Evolutionary conservation across 2,888 invertebrate genomes (phyloP), one percentile per base, ranked within the genome.

Genomic region (Sesia bembeciformis): DNA sequence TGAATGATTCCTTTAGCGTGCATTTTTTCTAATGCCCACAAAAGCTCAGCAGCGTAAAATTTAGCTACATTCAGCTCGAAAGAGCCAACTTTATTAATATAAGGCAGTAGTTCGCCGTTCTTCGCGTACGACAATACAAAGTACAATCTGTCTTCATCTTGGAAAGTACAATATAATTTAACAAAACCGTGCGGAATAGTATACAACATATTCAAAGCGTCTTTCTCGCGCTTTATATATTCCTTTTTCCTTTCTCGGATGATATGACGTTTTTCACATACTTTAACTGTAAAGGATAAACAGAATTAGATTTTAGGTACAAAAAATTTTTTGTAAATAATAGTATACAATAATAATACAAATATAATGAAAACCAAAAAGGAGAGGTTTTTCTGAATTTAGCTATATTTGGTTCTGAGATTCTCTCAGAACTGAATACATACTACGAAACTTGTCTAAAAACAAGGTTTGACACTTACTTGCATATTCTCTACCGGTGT

Each of bases 121-220:
- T 96, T 95, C 56, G 98, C 98, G 86, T 96, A 97, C 23, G 96
- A 96, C 76, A 99, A 91, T 23, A 98, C 98, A 89, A 99, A 99
- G 90, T 98, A 99, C 57, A 99, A 91, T 71, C 96, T 92, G 68
- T 96, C 95, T 40, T 92, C 79, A 78, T 99, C 98, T 91, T 99
- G 99, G 90, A 99, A 99, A 57, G 99, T 98, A 88, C 96, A 98
- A 81, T 95, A 97, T 57, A 99, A 91, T 76, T 95, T 94, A 54
- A 98, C 97, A 80, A 99, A 97, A 80, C 96, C 98, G 59, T 96
- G 95, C 58, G 93, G 92, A 66, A 93, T 92, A 60, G 93, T 91
- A 65, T 94, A 95, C 67, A 98, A 89, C 84, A 95, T 93, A 78
- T 96, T 95, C 78, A 99, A 90, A 40, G 97, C 96, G 75, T 98